A percentile compares a stretch with the other conserved stretches of the same genome.
These are phyloP conservation scores for Ophiothrix spiculata DNA, from an alignment of 35 echinoderm and acorn worm genomes.

Conservation along the genomic window DNA sequence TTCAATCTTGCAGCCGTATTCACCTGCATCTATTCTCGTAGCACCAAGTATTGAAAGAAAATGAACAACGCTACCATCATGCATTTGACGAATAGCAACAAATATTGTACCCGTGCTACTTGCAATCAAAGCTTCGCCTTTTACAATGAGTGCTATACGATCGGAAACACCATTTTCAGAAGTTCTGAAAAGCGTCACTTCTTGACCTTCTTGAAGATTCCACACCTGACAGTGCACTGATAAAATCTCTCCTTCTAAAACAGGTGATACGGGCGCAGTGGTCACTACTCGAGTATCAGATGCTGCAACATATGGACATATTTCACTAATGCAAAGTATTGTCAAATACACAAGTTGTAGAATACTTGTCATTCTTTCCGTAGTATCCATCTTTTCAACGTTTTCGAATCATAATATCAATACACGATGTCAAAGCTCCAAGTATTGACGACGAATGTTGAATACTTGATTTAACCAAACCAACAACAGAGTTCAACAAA, in stretches of 20 bases:
- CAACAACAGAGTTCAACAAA: no score
- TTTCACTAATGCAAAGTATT: background rate
- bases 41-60: background rate
- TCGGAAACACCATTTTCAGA: background rate
- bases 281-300: background rate
- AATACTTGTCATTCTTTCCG: background rate
- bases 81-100: background rate
- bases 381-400: background rate
- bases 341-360: background rate
- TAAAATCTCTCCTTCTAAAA: background rate
- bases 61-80: background rate
- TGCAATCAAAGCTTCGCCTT: background rate
- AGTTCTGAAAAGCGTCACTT: background rate
- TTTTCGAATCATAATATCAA: background rate
- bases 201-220: conserved; percentile 1
- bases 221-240: background rate
- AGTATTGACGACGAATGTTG: background rate
- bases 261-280: background rate
- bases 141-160: background rate
- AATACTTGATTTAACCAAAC: background rate
- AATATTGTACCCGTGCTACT: background rate
- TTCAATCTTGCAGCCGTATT: background rate
- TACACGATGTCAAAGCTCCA: background rate
- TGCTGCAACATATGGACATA: background rate
- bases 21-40: background rate